Evolutionary conservation across 2,888 invertebrate genomes (phyloP).

Genomic region (Phortica magna): DNA sequence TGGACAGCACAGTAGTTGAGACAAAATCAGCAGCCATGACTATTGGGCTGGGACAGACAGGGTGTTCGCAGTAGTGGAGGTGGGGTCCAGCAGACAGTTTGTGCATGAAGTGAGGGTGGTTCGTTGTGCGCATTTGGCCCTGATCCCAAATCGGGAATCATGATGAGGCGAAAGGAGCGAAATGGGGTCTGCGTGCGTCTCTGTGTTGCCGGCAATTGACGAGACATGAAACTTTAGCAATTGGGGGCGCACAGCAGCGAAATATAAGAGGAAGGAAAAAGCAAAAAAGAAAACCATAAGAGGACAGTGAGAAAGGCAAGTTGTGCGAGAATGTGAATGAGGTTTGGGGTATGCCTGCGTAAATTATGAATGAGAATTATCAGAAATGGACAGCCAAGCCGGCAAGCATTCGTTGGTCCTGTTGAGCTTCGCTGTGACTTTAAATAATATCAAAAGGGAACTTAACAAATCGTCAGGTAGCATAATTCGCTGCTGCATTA

Average conservation of each 20-base stretch:
- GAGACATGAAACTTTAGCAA: slow-evolving; percentile 57
- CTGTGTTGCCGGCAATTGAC: slow-evolving; percentile 6
- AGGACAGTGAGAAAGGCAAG: background rate
- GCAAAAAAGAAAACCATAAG: background rate
- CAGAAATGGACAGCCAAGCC: slow-evolving; percentile 43
- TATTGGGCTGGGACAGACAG: too few species aligned
- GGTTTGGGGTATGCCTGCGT: slow-evolving; percentile 46
- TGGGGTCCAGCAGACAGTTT: background rate
- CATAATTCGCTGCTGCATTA: slow-evolving; percentile 24
- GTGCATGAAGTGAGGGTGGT: background rate
- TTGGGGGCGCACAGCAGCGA: slow-evolving; percentile 42
- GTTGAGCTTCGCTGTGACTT: slow-evolving; percentile 16
- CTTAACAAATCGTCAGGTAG: slow-evolving; percentile 29
- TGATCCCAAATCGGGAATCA: background rate
- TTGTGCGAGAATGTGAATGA: slow-evolving; percentile 1
- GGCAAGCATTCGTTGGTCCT: slow-evolving; percentile 34
- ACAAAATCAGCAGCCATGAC: too few species aligned
- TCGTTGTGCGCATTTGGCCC: slow-evolving; percentile 7
- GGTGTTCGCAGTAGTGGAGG: background rate
- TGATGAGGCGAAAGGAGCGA: background rate
- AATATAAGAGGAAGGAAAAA: slow-evolving; percentile 4
- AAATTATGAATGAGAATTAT: slow-evolving; percentile 66
- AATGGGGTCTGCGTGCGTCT: background rate
- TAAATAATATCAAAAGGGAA: background rate
- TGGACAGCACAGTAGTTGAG: background rate